Base-by-base conservation (phyloP, 2,113 vertebrate species). In the Anolis carolinensis region DNA sequence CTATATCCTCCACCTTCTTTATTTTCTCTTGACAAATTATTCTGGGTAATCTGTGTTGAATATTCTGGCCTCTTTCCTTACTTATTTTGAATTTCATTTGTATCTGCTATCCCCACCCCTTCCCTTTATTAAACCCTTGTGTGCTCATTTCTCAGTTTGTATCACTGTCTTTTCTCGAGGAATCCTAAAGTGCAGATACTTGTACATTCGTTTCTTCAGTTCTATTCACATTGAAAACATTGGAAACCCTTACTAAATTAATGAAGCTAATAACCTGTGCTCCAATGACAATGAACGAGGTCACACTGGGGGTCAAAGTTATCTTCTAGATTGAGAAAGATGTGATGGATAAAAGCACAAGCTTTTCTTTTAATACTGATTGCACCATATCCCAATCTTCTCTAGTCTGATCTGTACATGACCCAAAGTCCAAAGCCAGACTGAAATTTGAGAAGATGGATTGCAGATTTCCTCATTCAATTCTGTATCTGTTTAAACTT, bases 1-100 rank as follows among this genome's bases (percentile, higher is more conserved):
- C 52, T 10, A 55, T 55, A 55, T 13, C 52, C 52, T 55, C 52
- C 1, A 55, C 4, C 52, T 34, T 71, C 2, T 34, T 71, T 32
- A 32, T 71, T 63, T 65, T 3, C 21, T 89, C 90, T 83, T 11
- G n/a, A 39, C 86, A 94, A 91, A 90, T 72, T 84, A 8, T 75
- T 0, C 1, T 32, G 27, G 27, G 2, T 89, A 70, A 87, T 76
- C 8, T 82, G 21, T 75, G 11, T 55, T 39, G 87, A 78, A 80
- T 67, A 86, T 52, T 63, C 23, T 44, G 23, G 1, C 48, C 82
- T 0, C 62, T 87, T 79, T 73, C 63, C 1, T 88, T 79, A 0
- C 39, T 6, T 34, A 0, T 68, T 16, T 68, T 80, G 5, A 30
- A 1, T 71, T 85, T 48, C 72, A 52, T 81, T 78, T 92, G 1